Conservation (phyloP, 2,888 invertebrate genomes). For the Drosophila subsilvestris region DNA sequence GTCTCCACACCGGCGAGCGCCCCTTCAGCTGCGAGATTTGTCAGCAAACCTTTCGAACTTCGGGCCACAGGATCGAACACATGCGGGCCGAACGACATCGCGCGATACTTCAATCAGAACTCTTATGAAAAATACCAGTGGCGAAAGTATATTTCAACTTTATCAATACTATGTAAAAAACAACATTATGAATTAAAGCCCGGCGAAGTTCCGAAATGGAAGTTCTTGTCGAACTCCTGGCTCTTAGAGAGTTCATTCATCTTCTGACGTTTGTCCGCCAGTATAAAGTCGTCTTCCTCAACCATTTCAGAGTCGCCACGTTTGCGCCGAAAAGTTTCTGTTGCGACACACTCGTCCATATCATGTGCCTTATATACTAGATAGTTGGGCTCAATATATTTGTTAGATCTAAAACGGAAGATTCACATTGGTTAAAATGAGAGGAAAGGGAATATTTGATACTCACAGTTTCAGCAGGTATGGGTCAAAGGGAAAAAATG, state of each 20-base stretch:
- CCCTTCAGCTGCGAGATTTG: slow-evolving; percentile 76
- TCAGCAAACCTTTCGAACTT: slow-evolving; percentile 72
- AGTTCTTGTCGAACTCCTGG: slow-evolving; percentile 80
- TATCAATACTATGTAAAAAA: slow-evolving; percentile 20
- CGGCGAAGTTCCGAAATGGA: slow-evolving; percentile 81
- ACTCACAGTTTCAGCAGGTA: slow-evolving; percentile 88
- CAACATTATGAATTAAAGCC: slow-evolving; percentile 75
- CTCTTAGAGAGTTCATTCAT: slow-evolving; percentile 70
- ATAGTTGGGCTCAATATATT: slow-evolving; percentile 75
- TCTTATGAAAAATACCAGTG: not conserved
- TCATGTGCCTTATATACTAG: slow-evolving; percentile 61
- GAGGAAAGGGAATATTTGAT: not conserved
- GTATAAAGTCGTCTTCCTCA: slow-evolving; percentile 83
- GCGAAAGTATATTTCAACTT: slow-evolving; percentile 17
- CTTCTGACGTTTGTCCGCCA: slow-evolving; percentile 81
- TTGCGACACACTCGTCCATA: slow-evolving; percentile 60
- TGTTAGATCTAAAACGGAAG: slow-evolving; percentile 77
- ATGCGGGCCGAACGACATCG: slow-evolving; percentile 45
- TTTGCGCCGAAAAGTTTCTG: slow-evolving; percentile 63
- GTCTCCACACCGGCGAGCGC: slow-evolving; percentile 77
- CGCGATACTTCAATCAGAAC: not conserved
- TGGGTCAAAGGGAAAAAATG: slow-evolving; percentile 96
- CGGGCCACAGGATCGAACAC: slow-evolving; percentile 75
- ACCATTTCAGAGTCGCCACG: slow-evolving; percentile 82
- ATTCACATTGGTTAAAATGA: slow-evolving; percentile 7